Percentiles rank a stretch among this genome's conserved stretches.
phyloP scores from a whole-genome alignment of 2,888 invertebrate genomes.

The Abscondita cerata region DNA sequence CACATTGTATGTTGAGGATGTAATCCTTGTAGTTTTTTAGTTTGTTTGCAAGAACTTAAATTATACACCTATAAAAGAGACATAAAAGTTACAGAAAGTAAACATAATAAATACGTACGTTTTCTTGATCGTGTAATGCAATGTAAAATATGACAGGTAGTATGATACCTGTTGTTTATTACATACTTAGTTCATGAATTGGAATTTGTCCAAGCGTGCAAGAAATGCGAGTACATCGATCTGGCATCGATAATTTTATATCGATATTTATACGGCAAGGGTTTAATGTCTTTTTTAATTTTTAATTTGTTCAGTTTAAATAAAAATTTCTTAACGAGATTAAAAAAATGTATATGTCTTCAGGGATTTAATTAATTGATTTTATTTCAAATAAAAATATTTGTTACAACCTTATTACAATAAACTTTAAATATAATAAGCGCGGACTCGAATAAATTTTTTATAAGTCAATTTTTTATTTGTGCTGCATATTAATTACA shows the following conservation, averaged over 20 bases:
- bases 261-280: constrained; percentile 23
- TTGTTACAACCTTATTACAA: too few relatives aligned
- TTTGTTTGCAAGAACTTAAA: constrained; percentile 10
- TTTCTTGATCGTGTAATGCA: constrained; percentile 35
- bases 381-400: too few relatives aligned
- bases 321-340: too few relatives aligned
- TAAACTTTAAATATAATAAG: too few relatives aligned
- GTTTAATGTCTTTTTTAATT: constrained; percentile 17
- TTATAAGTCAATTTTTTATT: too few relatives aligned
- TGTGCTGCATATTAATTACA: too few relatives aligned
- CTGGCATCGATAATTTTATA: constrained; percentile 41
- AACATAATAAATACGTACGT: constrained; percentile 30
- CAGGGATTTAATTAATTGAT: too few relatives aligned
- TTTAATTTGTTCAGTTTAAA: too few relatives aligned
- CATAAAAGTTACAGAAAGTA: constrained; percentile 15
- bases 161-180: constrained; percentile 54
- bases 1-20: constrained; percentile 1
- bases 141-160: constrained; percentile 47
- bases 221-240: constrained; percentile 54
- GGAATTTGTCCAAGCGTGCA: constrained; percentile 54
- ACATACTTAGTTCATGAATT: constrained; percentile 46
- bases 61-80: constrained; percentile 9
- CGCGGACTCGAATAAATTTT: too few relatives aligned
- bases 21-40: neutral
- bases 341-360: too few relatives aligned